Base-by-base conservation (phyloP, 2,797 vertebrate species). In the Pitangus sulphuratus region DNA sequence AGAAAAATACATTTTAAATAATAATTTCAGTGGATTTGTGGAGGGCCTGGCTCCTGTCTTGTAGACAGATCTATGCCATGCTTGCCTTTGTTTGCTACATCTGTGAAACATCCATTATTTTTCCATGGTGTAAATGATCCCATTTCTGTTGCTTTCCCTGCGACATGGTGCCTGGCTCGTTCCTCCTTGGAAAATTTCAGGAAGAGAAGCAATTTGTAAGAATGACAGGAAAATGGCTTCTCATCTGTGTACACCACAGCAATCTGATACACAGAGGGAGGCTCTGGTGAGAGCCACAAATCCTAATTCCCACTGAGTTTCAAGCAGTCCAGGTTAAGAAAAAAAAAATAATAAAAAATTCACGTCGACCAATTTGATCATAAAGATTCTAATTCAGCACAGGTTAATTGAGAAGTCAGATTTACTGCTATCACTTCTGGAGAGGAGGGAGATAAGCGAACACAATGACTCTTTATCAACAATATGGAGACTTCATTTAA, bases 391-490 rank as follows among this genome's bases (percentile, higher is more conserved):
- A 79, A 96, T 95, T 93, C 89, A 84, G 80, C 87, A 35, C 70
- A 89, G 91, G 96, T 96, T 97, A 96, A 96, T 94, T 96, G 92
- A 94, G 91, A 93, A 94, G 94, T 95, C 94, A 93, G 93, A 89
- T 96, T 97, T 94, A 51, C 84, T 78, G 79, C 90, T 95, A 94
- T 95, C 87, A 76, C 58, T 92, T 89, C 77, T 91, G 94, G 89
- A 95, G 89, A 95, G 89, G 83, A 90, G 87, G 39, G 58, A 95
- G 96, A 96, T 96, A 96, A 95, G 93, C 30, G 6, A 93, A 65
- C 77, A 94, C 95, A 93, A 93, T 82, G 93, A 84, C 77, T 91
- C 92, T 96, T 96, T 97, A 96, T 96, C 94, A 96, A 94, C 93
- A 91, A 86, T 86, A 79, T 76, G 77, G 83, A 72, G 90, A 93